These are phyloP conservation scores for Dromiciops gliroides DNA, from an alignment of 2,113 vertebrate species.

Conservation along the genomic window DNA sequence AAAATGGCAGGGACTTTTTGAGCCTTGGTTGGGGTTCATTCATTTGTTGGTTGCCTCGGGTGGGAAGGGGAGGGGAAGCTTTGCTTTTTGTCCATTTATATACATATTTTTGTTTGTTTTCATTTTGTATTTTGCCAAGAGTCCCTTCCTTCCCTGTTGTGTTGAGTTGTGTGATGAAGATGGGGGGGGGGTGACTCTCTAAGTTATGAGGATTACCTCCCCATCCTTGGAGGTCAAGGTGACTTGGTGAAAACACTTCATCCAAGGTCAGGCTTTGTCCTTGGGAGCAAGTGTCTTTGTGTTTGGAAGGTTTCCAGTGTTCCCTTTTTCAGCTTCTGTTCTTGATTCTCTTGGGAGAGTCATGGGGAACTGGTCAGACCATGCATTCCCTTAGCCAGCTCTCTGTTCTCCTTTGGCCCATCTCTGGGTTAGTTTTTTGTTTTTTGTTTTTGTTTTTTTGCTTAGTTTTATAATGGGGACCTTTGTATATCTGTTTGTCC, in stretches of 20 bases:
- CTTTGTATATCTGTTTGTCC: neutral
- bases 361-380: too few relatives aligned
- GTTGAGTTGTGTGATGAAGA: slow-evolving; percentile 30
- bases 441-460: neutral
- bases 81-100: neutral
- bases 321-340: neutral
- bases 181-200: slow-evolving; percentile 22
- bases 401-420: neutral
- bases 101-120: neutral
- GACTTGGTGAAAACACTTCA: neutral
- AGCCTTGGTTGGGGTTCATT: slow-evolving; percentile 58
- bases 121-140: neutral
- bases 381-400: neutral
- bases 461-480: neutral
- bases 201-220: neutral
- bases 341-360: neutral
- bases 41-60: slow-evolving; percentile 13
- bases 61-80: neutral
- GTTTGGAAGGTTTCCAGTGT: neutral
- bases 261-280: neutral
- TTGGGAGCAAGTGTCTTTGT: neutral
- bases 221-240: neutral
- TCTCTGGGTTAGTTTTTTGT: neutral
- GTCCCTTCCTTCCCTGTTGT: slow-evolving; percentile 15
- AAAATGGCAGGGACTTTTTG: slow-evolving; percentile 71